phyloP scores from a whole-genome alignment of 2,113 vertebrate genomes.

The Paramisgurnus dabryanus region DNA sequence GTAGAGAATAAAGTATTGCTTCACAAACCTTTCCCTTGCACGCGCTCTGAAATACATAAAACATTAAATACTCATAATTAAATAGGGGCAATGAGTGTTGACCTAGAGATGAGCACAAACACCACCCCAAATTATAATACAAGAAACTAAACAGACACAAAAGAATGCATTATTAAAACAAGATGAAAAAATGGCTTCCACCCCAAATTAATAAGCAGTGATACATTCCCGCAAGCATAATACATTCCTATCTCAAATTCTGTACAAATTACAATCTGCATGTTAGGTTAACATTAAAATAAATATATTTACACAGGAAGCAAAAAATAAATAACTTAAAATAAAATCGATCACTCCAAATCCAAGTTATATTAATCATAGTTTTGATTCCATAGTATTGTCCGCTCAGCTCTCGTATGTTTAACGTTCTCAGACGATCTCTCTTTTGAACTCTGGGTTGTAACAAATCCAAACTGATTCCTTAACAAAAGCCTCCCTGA shows the following conservation, averaged over 20 bases:
- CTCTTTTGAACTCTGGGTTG: constrained; percentile 36
- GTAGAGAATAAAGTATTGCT: constrained; percentile 69
- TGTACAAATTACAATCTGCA: constrained; percentile 97
- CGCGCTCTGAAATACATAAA: constrained; percentile 59
- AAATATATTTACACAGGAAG: constrained; percentile 98
- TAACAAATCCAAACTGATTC: constrained; percentile 15
- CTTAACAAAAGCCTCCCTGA: constrained; percentile 33
- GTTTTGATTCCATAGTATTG: constrained; percentile 54
- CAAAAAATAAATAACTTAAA: constrained; percentile 95
- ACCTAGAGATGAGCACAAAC: constrained; percentile 46
- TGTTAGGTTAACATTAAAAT: constrained; percentile 96
- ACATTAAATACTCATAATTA: constrained; percentile 57
- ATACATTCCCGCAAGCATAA: constrained; percentile 78
- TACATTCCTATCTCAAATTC: constrained; percentile 88
- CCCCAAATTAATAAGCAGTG: constrained; percentile 77
- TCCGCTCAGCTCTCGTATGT: constrained; percentile 73
- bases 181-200: constrained; percentile 75
- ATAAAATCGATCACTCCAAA: constrained; percentile 83
- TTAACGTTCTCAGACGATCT: constrained; percentile 41
- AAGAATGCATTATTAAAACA: constrained; percentile 61
- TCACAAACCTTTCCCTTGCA: constrained; percentile 67
- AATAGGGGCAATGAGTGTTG: constrained; percentile 50
- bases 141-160: constrained; percentile 61
- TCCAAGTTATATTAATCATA: constrained; percentile 70
- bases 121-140: constrained; percentile 55